A percentile compares a stretch with the other conserved stretches of the same genome.
Conservation (phyloP, 2,888 invertebrate genomes). For the Cenopis cana region DNA sequence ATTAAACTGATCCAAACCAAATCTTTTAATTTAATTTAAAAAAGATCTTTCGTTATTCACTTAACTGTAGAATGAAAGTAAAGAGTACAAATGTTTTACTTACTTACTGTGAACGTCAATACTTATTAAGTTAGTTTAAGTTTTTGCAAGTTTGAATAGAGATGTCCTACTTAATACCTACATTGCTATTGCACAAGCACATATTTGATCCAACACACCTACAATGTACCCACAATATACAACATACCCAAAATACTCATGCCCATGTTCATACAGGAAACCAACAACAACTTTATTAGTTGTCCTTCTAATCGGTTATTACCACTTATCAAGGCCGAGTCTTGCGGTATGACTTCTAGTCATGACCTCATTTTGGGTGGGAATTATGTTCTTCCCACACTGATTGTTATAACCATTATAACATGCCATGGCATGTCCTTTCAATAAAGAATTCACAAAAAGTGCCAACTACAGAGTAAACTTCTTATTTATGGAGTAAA, state of each 20-base stretch:
- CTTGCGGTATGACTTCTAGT: slow-evolving; percentile 11
- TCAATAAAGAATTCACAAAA: too few relatives aligned
- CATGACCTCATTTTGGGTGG: slow-evolving; percentile 12
- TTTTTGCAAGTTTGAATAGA: neutral
- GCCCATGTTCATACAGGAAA: neutral
- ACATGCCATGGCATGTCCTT: too few relatives aligned
- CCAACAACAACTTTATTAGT: neutral
- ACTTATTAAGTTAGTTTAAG: too few relatives aligned
- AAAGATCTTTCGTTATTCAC: neutral
- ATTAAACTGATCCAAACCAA: too few relatives aligned
- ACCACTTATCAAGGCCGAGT: slow-evolving; percentile 18
- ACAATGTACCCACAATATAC: too few relatives aligned
- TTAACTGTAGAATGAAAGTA: neutral
- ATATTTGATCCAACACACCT: too few relatives aligned
- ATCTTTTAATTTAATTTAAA: neutral
- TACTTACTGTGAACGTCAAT: neutral
- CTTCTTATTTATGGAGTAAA: neutral
- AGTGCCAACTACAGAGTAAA: neutral
- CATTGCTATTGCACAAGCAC: too few relatives aligned
- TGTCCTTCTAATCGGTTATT: slow-evolving; percentile 21
- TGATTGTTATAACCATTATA: too few relatives aligned
- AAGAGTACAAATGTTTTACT: neutral
- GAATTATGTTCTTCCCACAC: slow-evolving; percentile 9
- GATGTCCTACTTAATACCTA: neutral
- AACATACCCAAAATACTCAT: neutral